These are phyloP conservation scores for Galbula dea DNA, from an alignment of 2,113 vertebrate genomes.

Conservation along the genomic window DNA sequence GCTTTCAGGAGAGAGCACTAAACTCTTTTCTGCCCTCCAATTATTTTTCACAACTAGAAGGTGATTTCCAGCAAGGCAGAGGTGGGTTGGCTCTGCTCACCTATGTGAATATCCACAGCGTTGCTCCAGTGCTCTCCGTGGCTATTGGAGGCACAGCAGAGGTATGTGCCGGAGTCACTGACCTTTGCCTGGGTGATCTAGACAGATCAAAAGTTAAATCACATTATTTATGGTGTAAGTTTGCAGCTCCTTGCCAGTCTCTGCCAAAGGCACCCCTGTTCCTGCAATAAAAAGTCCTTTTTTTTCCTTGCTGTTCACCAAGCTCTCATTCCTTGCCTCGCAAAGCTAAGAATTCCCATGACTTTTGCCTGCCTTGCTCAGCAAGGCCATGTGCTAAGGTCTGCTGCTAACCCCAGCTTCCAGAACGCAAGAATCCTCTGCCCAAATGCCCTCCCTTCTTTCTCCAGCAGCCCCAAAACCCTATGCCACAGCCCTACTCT, in stretches of 20 bases:
- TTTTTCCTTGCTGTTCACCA: background rate
- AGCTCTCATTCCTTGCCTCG: background rate
- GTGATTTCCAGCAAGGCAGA: background rate
- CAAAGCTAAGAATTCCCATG: background rate
- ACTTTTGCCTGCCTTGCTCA: background rate
- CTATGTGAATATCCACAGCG: conserved; percentile 73
- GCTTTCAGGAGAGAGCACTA: background rate
- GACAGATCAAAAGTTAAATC: background rate
- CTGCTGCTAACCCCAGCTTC: background rate
- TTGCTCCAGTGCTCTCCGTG: conserved; percentile 78
- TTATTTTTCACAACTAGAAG: background rate
- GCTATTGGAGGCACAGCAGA: conserved; percentile 81
- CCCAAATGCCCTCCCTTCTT: background rate
- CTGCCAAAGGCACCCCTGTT: fast-evolving
- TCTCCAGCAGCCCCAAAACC: background rate
- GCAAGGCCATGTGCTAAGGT: background rate
- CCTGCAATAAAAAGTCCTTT: background rate
- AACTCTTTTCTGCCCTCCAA: background rate
- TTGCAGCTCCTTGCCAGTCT: background rate
- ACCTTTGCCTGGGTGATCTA: conserved; percentile 24
- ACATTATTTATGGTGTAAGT: background rate
- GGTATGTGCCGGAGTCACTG: conserved; percentile 71
- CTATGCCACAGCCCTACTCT: background rate
- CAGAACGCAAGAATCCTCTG: background rate
- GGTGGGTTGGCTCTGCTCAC: conserved; percentile 34